Evolutionary conservation across 2,797 vertebrate species (phyloP).

Genomic region (Myotis planiceps): DNA sequence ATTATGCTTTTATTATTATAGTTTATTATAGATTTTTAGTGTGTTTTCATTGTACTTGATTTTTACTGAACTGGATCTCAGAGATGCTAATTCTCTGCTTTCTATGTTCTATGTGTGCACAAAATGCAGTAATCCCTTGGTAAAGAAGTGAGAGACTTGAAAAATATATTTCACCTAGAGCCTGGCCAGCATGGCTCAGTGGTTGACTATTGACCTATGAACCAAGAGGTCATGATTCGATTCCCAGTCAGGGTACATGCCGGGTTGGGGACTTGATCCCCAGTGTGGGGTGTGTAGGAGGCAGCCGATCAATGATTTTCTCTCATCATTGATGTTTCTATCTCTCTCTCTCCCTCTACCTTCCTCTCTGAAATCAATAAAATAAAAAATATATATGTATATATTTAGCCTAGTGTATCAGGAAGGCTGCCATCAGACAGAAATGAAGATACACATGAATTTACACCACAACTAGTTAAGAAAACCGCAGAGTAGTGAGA

Average conservation of each 20-base stretch:
- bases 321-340: no score
- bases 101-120: not conserved
- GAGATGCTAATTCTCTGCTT: not conserved
- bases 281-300: no score
- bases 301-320: no score
- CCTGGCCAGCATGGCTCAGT: no score
- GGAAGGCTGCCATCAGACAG: not conserved
- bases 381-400: no score
- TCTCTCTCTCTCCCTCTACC: no score
- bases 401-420: not conserved
- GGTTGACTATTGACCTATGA: no score
- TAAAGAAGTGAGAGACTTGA: not conserved
- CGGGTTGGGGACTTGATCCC: no score
- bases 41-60: not conserved
- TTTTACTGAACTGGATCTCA: not conserved
- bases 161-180: not conserved
- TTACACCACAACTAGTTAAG: not conserved
- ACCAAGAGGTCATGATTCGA: no score
- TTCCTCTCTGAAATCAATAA: no score
- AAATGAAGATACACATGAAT: not conserved
- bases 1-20: no score
- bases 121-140: not conserved
- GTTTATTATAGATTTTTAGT: not conserved
- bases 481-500: not conserved
- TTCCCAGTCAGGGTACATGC: no score